phyloP scores from a whole-genome alignment of 2,797 vertebrate species.

The Xyrichtys novacula region DNA sequence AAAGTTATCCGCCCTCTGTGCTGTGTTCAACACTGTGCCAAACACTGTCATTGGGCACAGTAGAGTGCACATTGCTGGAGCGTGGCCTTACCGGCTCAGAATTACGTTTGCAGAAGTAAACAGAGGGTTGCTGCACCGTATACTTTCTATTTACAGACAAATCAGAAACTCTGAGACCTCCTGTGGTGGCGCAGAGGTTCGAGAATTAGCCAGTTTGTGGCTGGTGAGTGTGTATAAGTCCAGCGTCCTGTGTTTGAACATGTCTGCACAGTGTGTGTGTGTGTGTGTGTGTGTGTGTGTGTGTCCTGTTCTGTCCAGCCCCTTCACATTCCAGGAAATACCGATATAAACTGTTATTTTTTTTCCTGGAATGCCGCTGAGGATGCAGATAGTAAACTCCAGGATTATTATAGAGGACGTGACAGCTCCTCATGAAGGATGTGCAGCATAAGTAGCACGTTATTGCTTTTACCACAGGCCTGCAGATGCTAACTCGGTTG shows the following conservation, averaged over 20 bases:
- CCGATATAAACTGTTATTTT: conserved; percentile 74
- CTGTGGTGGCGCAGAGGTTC: conserved; percentile 16
- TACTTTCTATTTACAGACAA: conserved; percentile 36
- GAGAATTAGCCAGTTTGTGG: conserved; percentile 62
- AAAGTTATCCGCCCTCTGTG: conserved; percentile 54
- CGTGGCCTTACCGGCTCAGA: conserved; percentile 41
- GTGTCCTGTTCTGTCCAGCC: conserved; percentile 67
- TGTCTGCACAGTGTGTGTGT: conserved; percentile 62
- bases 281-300: conserved; percentile 59
- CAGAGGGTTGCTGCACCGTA: conserved; percentile 7
- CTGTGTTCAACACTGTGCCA: conserved; percentile 53
- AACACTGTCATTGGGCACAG: conserved; percentile 46
- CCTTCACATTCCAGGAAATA: conserved; percentile 84
- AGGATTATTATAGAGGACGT: conserved; percentile 36
- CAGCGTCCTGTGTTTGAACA: conserved; percentile 62
- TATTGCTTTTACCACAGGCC: background rate
- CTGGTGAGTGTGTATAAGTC: conserved; percentile 32
- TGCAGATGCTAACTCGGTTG: conserved; percentile 1
- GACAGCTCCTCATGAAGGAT: conserved; percentile 31
- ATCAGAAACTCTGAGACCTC: conserved; percentile 10
- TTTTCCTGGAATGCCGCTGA: conserved; percentile 47
- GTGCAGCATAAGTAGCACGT: conserved; percentile 7
- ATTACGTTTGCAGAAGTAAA: conserved; percentile 40
- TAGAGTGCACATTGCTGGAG: conserved; percentile 44
- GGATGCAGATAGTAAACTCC: conserved; percentile 42